Evolutionary conservation across 2,113 vertebrate species (phyloP).

Genomic region (Centropristis striata): DNA sequence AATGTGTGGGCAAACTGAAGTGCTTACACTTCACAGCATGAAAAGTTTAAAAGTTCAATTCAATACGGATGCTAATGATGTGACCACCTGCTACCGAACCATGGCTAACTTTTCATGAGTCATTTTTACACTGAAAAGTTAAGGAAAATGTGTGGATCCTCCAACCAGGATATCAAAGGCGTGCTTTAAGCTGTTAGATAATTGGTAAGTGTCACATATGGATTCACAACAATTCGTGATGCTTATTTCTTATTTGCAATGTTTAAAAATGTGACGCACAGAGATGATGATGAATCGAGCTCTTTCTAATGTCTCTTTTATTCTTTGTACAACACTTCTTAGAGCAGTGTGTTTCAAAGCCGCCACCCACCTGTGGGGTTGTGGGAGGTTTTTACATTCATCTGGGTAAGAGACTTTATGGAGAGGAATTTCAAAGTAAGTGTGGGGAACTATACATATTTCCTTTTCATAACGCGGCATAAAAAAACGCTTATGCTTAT

Average conservation of each 20-base stretch:
- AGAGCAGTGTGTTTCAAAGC: not conserved
- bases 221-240: not conserved
- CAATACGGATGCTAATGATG: conserved; percentile 3
- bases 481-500: not conserved
- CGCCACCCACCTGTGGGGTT: not conserved
- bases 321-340: not conserved
- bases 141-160: not conserved
- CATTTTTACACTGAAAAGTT: not conserved
- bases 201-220: not conserved
- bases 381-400: not conserved
- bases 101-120: not conserved
- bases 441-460: not conserved
- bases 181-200: not conserved
- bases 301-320: not conserved
- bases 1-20: conserved; percentile 26
- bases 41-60: conserved; percentile 18
- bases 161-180: not conserved
- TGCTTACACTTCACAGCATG: conserved; percentile 3
- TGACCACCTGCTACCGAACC: conserved; percentile 2
- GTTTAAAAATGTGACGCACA: not conserved
- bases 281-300: not conserved
- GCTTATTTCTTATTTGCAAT: not conserved
- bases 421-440: not conserved
- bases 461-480: not conserved
- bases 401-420: not conserved